Conservation (phyloP, 1,140 invertebrate genomes). For the Drosophila pectinifera region DNA sequence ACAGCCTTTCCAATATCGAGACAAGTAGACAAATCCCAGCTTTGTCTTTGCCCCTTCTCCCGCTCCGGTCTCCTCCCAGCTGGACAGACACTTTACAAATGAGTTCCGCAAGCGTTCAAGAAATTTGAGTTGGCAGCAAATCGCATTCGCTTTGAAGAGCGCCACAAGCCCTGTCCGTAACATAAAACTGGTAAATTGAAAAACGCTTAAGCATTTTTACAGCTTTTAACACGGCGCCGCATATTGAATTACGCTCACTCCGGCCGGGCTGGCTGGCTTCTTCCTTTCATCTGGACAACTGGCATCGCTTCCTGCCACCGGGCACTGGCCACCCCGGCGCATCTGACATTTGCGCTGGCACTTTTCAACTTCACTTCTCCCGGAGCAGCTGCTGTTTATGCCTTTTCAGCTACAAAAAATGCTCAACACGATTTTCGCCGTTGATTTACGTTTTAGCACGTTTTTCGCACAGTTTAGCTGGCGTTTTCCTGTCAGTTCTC, state of each 20-base stretch:
- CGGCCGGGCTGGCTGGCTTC: neutral
- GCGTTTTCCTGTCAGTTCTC: constrained; percentile 10
- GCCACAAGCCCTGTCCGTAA: constrained; percentile 39
- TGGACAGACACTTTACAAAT: constrained; percentile 58
- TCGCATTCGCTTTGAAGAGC: constrained; percentile 63
- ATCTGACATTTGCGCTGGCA: constrained; percentile 43
- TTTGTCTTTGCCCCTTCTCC: constrained; percentile 3
- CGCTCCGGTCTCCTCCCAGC: neutral
- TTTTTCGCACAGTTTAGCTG: constrained; percentile 70
- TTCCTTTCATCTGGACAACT: constrained; percentile 39
- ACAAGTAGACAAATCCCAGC: constrained; percentile 2
- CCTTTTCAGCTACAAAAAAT: constrained; percentile 67
- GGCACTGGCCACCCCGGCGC: constrained; percentile 10
- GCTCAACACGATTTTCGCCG: constrained; percentile 79
- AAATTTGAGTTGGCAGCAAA: constrained; percentile 75
- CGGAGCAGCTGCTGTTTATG: constrained; percentile 37
- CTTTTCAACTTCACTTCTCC: constrained; percentile 52
- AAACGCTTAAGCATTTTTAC: constrained; percentile 83
- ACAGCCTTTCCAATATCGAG: constrained; percentile 10
- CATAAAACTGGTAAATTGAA: constrained; percentile 80
- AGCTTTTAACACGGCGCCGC: constrained; percentile 78
- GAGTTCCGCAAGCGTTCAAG: constrained; percentile 57
- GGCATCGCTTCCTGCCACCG: constrained; percentile 27
- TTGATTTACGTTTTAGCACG: constrained; percentile 84
- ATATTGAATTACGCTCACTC: constrained; percentile 76